Conservation (phyloP, 1,140 invertebrate genomes). For the Eumaeus atala region DNA sequence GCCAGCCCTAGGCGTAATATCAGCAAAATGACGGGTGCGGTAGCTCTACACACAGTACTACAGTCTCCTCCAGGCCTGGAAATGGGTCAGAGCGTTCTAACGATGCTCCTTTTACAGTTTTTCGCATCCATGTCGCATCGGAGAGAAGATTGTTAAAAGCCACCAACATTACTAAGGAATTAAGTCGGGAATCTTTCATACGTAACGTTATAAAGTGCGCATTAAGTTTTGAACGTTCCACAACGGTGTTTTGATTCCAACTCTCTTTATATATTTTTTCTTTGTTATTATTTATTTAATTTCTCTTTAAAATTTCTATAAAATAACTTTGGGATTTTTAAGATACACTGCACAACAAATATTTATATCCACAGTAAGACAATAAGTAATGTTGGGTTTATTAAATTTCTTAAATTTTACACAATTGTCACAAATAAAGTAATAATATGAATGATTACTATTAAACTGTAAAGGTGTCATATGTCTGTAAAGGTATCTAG, state of each 20-base stretch:
- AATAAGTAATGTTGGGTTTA: too few species aligned
- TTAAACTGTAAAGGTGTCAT: too few species aligned
- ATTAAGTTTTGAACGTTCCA: not conserved
- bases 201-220: not conserved
- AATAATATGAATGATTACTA: too few species aligned
- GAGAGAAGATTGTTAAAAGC: conserved; percentile 20
- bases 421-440: too few species aligned
- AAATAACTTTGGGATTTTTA: too few species aligned
- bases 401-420: too few species aligned
- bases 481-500: too few species aligned
- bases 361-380: too few species aligned
- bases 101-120: conserved; percentile 47
- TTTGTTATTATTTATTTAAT: not conserved
- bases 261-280: not conserved
- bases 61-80: conserved; percentile 18
- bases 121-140: conserved; percentile 27
- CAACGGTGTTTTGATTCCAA: not conserved
- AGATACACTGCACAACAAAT: too few species aligned
- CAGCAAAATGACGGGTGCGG: conserved; percentile 9
- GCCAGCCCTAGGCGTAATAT: conserved; percentile 2
- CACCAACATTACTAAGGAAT: not conserved
- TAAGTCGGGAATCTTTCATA: conserved; percentile 1
- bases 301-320: not conserved
- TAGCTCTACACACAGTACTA: conserved; percentile 13
- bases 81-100: conserved; percentile 45